Conservation (phyloP, 2,113 vertebrate genomes). For the Onychostoma macrolepis region DNA sequence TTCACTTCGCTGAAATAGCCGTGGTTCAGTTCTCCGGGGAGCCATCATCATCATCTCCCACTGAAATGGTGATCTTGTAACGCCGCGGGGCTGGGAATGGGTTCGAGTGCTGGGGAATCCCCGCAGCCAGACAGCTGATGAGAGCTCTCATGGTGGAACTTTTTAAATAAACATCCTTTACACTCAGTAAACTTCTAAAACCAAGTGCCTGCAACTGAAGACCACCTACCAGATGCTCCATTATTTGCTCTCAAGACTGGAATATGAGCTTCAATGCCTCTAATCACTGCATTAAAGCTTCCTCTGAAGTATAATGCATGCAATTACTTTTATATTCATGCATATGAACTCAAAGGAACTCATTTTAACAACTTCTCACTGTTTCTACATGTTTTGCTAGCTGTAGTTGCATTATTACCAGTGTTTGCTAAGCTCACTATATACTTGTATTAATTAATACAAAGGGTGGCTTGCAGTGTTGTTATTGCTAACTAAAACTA, state of each 20-base stretch:
- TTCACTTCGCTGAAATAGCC: not conserved
- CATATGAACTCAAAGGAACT: not conserved
- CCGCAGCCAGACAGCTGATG: constrained; percentile 29
- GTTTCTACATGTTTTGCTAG: not conserved
- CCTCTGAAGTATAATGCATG: not conserved
- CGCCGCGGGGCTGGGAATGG: constrained; percentile 1
- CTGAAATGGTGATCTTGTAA: not conserved
- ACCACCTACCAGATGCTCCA: constrained; percentile 32
- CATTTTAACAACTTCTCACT: not conserved
- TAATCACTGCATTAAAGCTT: constrained; percentile 1
- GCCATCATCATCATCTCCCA: not conserved
- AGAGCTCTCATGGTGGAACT: not conserved
- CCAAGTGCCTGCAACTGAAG: not conserved
- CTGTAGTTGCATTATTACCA: not conserved
- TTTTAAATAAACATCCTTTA: constrained; percentile 38
- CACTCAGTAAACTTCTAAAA: constrained; percentile 34
- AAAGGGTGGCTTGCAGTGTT: too few relatives aligned
- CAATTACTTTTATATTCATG: constrained; percentile 1
- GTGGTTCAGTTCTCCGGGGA: not conserved
- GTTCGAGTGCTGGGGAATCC: constrained; percentile 25
- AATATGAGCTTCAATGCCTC: constrained; percentile 7
- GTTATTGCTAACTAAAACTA: too few relatives aligned
- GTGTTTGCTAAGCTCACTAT: not conserved
- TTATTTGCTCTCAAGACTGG: constrained; percentile 1
- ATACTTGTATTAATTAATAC: too few relatives aligned